Conservation (phyloP, 2,888 invertebrate species). For the Drepanosiphum platanoidis region DNA sequence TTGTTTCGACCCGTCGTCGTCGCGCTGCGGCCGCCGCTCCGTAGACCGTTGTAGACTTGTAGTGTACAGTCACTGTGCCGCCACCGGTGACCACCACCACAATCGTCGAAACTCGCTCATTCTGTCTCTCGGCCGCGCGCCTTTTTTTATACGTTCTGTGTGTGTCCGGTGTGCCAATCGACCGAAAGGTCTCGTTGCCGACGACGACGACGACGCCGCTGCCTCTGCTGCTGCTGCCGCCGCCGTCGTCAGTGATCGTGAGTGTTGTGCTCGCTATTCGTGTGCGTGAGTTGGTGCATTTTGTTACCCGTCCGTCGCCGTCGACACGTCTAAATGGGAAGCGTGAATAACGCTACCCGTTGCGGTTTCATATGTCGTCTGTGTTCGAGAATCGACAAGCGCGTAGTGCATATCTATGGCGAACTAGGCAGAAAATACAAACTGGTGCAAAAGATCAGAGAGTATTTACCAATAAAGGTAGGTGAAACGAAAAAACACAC, state of each 20-base stretch:
- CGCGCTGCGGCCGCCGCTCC: not conserved
- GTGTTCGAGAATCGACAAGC: slow-evolving; percentile 86
- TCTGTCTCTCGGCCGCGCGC: no score
- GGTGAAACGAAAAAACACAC: no score
- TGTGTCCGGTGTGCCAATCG: not conserved
- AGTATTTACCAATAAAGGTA: slow-evolving; percentile 83
- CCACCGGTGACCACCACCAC: not conserved
- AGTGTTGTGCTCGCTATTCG: no score
- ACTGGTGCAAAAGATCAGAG: slow-evolving; percentile 82
- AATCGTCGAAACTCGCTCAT: not conserved
- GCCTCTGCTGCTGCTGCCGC: not conserved
- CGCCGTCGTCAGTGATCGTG: not conserved
- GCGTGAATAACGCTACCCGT: slow-evolving; percentile 81
- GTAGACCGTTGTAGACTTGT: not conserved
- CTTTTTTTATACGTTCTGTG: not conserved
- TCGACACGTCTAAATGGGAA: slow-evolving; percentile 74
- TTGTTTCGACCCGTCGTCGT: not conserved
- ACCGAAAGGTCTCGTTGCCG: no score
- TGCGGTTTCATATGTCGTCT: slow-evolving; percentile 86
- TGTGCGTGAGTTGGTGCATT: slow-evolving; percentile 3
- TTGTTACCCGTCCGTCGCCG: slow-evolving; percentile 1
- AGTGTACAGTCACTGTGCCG: not conserved
- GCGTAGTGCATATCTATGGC: slow-evolving; percentile 85
- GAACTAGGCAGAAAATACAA: slow-evolving; percentile 80
- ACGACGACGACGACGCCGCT: no score